Conservation (phyloP, 2,797 vertebrate species). For the Cryptoblepharus egeriae region DNA sequence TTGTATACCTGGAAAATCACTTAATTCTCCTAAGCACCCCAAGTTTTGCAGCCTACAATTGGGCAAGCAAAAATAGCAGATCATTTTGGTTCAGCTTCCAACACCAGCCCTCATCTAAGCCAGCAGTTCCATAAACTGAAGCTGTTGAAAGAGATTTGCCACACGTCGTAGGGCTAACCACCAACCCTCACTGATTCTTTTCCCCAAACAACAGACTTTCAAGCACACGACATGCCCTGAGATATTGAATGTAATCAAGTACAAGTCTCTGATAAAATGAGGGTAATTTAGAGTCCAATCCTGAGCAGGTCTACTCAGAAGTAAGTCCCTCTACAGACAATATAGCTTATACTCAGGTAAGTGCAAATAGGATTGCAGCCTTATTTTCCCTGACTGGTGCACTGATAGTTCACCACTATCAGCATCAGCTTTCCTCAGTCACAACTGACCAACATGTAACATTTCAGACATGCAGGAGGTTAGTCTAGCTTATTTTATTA, state of each 20-base stretch:
- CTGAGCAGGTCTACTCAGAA: too few relatives aligned
- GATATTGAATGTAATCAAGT: too few relatives aligned
- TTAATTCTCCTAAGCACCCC: too few relatives aligned
- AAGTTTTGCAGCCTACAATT: too few relatives aligned
- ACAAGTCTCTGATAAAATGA: neutral
- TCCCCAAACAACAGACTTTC: neutral
- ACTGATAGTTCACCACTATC: neutral
- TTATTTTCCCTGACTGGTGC: too few relatives aligned
- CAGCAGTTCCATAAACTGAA: neutral
- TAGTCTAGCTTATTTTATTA: neutral
- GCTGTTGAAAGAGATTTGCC: neutral
- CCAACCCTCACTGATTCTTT: neutral
- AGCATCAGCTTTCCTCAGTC: neutral
- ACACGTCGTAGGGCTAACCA: neutral
- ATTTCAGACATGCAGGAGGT: neutral
- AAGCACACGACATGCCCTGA: neutral
- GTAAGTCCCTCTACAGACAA: too few relatives aligned
- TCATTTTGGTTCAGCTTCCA: neutral
- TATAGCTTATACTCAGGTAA: too few relatives aligned
- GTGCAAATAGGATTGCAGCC: too few relatives aligned
- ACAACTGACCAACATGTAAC: neutral
- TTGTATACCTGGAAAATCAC: too few relatives aligned
- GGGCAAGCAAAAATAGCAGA: too few relatives aligned
- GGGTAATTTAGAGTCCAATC: neutral
- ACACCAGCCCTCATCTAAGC: neutral